phyloP scores from a whole-genome alignment of 2,113 vertebrate genomes.

The Calyptomena viridis region DNA sequence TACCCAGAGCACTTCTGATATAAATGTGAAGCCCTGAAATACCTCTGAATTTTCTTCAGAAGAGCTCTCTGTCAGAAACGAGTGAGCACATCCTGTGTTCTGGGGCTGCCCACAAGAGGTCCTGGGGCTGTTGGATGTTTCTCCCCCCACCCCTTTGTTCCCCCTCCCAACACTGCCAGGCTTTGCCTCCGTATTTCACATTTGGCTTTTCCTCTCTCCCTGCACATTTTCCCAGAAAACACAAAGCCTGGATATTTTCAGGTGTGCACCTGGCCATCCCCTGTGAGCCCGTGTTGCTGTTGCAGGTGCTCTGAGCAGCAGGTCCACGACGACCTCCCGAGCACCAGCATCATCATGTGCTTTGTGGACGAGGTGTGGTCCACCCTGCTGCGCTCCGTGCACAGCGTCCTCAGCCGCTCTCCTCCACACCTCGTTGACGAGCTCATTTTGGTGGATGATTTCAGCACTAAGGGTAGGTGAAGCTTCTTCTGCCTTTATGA shows the following conservation, averaged over 20 bases:
- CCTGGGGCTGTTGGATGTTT: not conserved
- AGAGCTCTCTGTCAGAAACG: not conserved
- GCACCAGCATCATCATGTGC: conserved; percentile 93
- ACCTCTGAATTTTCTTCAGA: not conserved
- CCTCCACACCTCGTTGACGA: conserved; percentile 86
- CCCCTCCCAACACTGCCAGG: not conserved
- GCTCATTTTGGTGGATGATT: conserved; percentile 94
- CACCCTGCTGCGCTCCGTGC: conserved; percentile 91
- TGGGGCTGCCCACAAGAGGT: not conserved
- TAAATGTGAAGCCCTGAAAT: not conserved
- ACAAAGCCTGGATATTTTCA: fast-evolving
- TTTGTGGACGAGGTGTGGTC: conserved; percentile 99
- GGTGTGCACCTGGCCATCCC: fast-evolving
- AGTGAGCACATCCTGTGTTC: fast-evolving
- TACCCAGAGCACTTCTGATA: not conserved
- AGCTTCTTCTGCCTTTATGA: not conserved
- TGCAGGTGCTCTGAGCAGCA: conserved; percentile 82
- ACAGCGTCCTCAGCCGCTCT: conserved; percentile 91
- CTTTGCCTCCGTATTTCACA: fast-evolving
- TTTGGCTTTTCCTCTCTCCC: not conserved
- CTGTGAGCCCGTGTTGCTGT: not conserved
- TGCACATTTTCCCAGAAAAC: fast-evolving
- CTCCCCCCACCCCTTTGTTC: not conserved
- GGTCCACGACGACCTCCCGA: conserved; percentile 86
- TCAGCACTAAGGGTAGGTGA: conserved; percentile 86